phyloP scores from a whole-genome alignment of 2,797 vertebrate genomes.

The Euthynnus affinis region DNA sequence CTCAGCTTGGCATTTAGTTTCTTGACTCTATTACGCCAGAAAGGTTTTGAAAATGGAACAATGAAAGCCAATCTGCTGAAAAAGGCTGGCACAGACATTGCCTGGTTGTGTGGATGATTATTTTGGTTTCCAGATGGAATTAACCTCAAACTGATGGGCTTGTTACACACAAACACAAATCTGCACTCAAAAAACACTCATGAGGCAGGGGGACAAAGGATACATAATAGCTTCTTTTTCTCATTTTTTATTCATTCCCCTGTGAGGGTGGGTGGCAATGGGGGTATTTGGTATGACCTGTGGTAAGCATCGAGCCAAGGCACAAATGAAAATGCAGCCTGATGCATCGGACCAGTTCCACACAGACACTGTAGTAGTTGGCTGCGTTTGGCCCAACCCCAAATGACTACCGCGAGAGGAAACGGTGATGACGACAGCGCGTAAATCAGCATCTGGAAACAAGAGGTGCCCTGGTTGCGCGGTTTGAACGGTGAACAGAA shows the following conservation, averaged over 20 bases:
- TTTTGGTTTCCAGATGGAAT: conserved; percentile 37
- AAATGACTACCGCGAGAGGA: conserved; percentile 51
- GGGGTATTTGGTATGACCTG: conserved; percentile 5
- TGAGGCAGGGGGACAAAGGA: no score
- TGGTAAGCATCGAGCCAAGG: conserved; percentile 5
- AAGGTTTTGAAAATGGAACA: conserved; percentile 31
- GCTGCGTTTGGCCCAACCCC: conserved; percentile 59
- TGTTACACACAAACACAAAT: conserved; percentile 12
- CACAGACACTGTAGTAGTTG: conserved; percentile 21
- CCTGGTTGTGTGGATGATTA: neutral
- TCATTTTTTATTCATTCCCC: no score
- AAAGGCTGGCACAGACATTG: neutral
- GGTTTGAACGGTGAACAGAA: conserved; percentile 50
- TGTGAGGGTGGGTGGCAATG: accelerated
- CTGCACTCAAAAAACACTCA: neutral
- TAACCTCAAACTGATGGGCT: conserved; percentile 16
- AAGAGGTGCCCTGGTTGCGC: conserved; percentile 52
- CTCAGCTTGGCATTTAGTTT: conserved; percentile 26
- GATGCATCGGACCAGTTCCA: conserved; percentile 12
- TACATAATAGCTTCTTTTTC: neutral
- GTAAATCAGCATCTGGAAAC: conserved; percentile 68
- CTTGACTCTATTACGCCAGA: conserved; percentile 21
- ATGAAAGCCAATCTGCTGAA: conserved; percentile 32
- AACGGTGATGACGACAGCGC: conserved; percentile 75
- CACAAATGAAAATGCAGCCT: conserved; percentile 24